Conservation (phyloP, 2,888 invertebrate genomes). For the Caenorhabditis sp. region DNA sequence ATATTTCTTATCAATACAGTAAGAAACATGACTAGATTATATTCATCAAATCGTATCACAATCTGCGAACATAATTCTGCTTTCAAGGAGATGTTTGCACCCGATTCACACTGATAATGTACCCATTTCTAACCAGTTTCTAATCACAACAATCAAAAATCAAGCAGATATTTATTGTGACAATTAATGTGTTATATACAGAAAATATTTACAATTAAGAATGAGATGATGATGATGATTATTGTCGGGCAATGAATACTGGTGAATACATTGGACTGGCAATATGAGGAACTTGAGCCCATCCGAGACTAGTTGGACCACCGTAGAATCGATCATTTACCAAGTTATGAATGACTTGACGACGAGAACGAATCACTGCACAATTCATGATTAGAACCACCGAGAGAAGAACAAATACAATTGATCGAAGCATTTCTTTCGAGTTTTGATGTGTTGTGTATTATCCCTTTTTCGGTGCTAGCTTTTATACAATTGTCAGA, state of each 20-base stretch:
- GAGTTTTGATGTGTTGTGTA: too few relatives aligned
- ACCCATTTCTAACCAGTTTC: too few relatives aligned
- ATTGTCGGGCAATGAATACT: background rate
- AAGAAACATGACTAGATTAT: too few relatives aligned
- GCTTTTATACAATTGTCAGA: background rate
- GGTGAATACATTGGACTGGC: conserved; percentile 3
- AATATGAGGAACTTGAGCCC: conserved; percentile 2
- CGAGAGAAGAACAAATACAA: background rate
- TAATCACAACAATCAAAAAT: too few relatives aligned
- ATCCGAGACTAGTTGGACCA: conserved; percentile 3
- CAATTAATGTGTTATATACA: background rate
- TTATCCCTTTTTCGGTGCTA: too few relatives aligned
- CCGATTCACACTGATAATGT: too few relatives aligned
- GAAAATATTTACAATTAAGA: background rate
- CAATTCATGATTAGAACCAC: background rate
- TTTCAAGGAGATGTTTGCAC: too few relatives aligned
- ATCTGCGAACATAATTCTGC: too few relatives aligned
- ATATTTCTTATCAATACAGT: too few relatives aligned
- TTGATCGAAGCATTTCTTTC: background rate
- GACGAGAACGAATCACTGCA: background rate
- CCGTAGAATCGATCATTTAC: background rate
- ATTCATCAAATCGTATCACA: too few relatives aligned
- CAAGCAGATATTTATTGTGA: too few relatives aligned
- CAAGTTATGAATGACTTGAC: background rate
- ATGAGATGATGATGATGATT: background rate